These are phyloP conservation scores for Cantharis rufa DNA, from an alignment of 2,888 invertebrate species.

Conservation along the genomic window DNA sequence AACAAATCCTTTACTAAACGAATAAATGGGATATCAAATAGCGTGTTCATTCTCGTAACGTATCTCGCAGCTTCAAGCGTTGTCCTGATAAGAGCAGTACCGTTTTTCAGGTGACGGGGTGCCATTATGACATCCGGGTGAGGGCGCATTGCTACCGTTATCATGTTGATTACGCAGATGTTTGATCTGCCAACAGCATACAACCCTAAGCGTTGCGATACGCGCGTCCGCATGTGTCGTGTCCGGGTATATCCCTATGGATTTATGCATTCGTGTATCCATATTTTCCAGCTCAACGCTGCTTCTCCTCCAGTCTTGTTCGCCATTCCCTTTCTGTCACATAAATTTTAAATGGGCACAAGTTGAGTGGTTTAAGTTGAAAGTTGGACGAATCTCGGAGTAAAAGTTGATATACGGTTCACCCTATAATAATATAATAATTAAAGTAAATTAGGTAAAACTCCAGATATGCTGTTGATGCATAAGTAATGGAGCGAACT, in stretches of 20 bases:
- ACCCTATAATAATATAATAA: not conserved
- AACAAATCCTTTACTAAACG: slow-evolving; percentile 26
- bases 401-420: not conserved
- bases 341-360: slow-evolving; percentile 28
- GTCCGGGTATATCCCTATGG: slow-evolving; percentile 28
- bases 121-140: slow-evolving; percentile 30
- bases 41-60: slow-evolving; percentile 19
- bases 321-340: slow-evolving; percentile 15
- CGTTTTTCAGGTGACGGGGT: slow-evolving; percentile 31
- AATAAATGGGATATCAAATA: slow-evolving; percentile 24
- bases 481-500: not conserved
- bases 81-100: slow-evolving; percentile 24
- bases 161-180: slow-evolving; percentile 31
- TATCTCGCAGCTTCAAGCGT: slow-evolving; percentile 22
- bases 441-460: not conserved
- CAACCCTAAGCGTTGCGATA: slow-evolving; percentile 23
- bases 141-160: slow-evolving; percentile 26
- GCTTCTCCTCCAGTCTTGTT: slow-evolving; percentile 4
- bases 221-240: slow-evolving; percentile 23
- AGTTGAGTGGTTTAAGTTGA: slow-evolving; percentile 14
- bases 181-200: slow-evolving; percentile 31
- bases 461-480: not conserved
- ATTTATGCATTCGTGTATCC: slow-evolving; percentile 29
- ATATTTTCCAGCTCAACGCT: slow-evolving; percentile 29
- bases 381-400: slow-evolving; percentile 12